A percentile compares a stretch with the other conserved stretches of the same genome.
Conservation (phyloP, 2,888 invertebrate genomes). For the Sicus ferrugineus region DNA sequence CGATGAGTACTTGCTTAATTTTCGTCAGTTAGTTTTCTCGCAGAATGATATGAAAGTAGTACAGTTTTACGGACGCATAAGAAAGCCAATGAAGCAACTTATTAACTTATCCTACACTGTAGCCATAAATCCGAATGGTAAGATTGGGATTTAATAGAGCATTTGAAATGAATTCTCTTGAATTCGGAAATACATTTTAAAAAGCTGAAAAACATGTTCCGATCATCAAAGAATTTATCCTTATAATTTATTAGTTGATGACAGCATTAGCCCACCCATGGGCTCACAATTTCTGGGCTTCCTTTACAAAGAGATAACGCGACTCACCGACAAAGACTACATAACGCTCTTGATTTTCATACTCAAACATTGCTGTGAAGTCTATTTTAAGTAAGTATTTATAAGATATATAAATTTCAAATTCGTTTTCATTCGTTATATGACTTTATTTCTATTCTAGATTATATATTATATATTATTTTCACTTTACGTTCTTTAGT, state of each 20-base stretch:
- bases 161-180: neutral
- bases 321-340: slow-evolving; percentile 53
- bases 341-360: slow-evolving; percentile 58
- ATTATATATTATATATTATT: too few relatives aligned
- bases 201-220: too few relatives aligned
- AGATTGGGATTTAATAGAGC: slow-evolving; percentile 11
- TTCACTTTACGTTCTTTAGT: too few relatives aligned
- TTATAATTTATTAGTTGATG: slow-evolving; percentile 45
- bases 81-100: slow-evolving; percentile 55
- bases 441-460: too few relatives aligned
- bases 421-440: too few relatives aligned
- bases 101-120: slow-evolving; percentile 54
- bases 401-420: too few relatives aligned
- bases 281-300: slow-evolving; percentile 58
- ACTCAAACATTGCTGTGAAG: slow-evolving; percentile 57
- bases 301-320: slow-evolving; percentile 58
- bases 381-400: slow-evolving; percentile 56
- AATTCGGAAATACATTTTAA: neutral
- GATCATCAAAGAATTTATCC: too few relatives aligned
- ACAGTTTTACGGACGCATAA: slow-evolving; percentile 50
- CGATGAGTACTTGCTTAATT: slow-evolving; percentile 69
- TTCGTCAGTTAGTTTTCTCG: slow-evolving; percentile 64
- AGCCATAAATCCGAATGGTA: slow-evolving; percentile 54
- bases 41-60: slow-evolving; percentile 49
- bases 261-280: slow-evolving; percentile 47